A percentile compares a stretch with the other conserved stretches of the same genome.
These are phyloP conservation scores for Aphrophora alni DNA, from an alignment of 2,888 invertebrate species.

Conservation along the genomic window DNA sequence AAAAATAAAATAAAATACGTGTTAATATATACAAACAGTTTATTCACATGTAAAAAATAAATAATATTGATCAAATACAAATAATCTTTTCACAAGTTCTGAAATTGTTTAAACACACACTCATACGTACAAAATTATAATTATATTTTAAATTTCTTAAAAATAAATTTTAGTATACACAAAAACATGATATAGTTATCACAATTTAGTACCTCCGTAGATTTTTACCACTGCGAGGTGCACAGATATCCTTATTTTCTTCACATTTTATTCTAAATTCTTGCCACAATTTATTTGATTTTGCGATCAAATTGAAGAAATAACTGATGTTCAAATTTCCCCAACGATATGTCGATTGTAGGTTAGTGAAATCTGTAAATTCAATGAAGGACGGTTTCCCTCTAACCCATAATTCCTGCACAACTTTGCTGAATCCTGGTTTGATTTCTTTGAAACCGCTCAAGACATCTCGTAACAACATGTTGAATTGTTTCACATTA, in stretches of 20 bases:
- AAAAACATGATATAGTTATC: neutral
- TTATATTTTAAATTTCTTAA: neutral
- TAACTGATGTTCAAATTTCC: neutral
- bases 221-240: neutral
- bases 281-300: neutral
- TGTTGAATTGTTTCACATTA: neutral
- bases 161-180: neutral
- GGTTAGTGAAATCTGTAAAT: neutral
- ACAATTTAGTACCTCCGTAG: too few species aligned
- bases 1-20: too few species aligned
- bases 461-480: neutral
- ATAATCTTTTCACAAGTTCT: too few species aligned
- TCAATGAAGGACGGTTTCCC: neutral
- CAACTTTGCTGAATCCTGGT: neutral
- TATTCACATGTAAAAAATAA: too few species aligned
- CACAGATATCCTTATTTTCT: neutral
- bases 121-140: too few species aligned
- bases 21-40: too few species aligned
- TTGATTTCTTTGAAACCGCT: neutral
- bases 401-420: neutral
- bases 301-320: neutral
- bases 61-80: too few species aligned
- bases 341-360: neutral
- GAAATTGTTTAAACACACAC: too few species aligned
- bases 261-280: neutral